Percentiles rank a stretch among this genome's conserved stretches.
Conservation (phyloP, 2,888 invertebrate species). For the Patella depressa region DNA sequence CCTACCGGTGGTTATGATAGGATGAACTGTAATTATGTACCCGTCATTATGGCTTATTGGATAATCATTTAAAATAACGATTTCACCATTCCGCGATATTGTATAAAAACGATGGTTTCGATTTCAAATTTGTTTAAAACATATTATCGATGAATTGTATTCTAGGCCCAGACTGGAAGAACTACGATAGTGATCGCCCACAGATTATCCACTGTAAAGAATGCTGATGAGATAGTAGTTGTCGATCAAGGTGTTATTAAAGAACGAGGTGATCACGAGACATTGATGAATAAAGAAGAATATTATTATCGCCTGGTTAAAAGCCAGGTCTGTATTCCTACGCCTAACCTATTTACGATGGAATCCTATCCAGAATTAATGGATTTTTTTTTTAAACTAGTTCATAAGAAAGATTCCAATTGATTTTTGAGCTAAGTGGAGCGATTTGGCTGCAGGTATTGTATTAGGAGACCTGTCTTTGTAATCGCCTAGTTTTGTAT, state of each 20-base stretch:
- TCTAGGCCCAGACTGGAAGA: constrained; percentile 61
- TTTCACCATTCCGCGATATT: no score
- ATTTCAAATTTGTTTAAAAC: not conserved
- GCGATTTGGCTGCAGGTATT: no score
- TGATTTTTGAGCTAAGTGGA: no score
- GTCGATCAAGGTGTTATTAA: constrained; percentile 73
- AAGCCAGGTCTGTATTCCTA: constrained; percentile 54
- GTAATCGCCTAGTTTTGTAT: no score
- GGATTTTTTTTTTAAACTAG: not conserved
- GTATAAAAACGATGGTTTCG: no score
- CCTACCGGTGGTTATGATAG: no score
- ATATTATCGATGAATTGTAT: not conserved
- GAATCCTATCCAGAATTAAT: not conserved
- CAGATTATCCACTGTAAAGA: constrained; percentile 72
- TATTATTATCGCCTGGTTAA: constrained; percentile 71
- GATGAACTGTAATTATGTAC: no score
- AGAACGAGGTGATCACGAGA: constrained; percentile 72
- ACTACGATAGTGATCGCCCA: constrained; percentile 72
- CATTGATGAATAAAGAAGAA: constrained; percentile 69
- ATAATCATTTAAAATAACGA: no score
- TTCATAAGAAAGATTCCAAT: no score
- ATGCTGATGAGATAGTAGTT: constrained; percentile 72
- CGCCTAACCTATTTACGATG: not conserved
- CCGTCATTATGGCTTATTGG: no score
- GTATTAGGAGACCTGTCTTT: no score